phyloP scores from a whole-genome alignment of 2,797 vertebrate genomes.

The Distichodus sexfasciatus region DNA sequence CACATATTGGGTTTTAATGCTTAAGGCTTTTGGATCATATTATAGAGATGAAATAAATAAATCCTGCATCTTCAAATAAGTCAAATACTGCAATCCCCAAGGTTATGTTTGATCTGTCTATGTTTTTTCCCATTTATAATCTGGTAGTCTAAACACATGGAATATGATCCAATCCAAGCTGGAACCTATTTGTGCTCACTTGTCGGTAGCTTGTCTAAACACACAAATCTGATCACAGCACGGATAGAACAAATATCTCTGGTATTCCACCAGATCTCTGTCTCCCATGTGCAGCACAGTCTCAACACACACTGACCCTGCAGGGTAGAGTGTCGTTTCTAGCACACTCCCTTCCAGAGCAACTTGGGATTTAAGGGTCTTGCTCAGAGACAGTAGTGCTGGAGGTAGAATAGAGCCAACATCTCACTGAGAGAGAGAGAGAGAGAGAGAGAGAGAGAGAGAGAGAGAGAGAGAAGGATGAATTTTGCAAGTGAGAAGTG shows the following conservation, averaged over 20 bases:
- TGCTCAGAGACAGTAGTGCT: too few species aligned
- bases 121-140: neutral
- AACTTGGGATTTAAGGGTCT: too few species aligned
- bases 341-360: too few species aligned
- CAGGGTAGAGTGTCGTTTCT: too few species aligned
- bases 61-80: neutral
- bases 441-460: neutral
- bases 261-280: too few species aligned
- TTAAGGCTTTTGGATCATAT: neutral
- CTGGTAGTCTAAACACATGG: constrained; percentile 1
- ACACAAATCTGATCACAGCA: constrained; percentile 17
- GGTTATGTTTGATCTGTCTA: neutral
- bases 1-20: neutral
- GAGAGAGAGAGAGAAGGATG: neutral
- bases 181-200: neutral
- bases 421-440: neutral
- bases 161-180: neutral
- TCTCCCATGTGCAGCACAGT: too few species aligned
- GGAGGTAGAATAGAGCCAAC: too few species aligned
- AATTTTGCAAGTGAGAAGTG: constrained; percentile 13
- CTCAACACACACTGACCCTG: too few species aligned
- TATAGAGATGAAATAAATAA: neutral
- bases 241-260: neutral
- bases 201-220: constrained; percentile 7
- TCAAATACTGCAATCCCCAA: neutral